Conservation (phyloP, 2,797 vertebrate genomes). For the Peromyscus melanophrys region DNA sequence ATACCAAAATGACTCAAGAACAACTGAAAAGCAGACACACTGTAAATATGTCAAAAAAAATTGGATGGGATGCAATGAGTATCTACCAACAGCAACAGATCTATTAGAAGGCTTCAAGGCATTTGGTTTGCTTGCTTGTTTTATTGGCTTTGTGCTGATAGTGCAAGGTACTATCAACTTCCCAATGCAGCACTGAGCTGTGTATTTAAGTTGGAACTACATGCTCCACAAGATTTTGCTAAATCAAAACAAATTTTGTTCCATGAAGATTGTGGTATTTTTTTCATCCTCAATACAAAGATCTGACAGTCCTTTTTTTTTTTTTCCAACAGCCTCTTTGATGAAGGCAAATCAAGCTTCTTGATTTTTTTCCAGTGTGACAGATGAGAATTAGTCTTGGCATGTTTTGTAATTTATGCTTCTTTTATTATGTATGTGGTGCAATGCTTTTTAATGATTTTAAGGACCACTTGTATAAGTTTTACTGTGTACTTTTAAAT, state of each 20-base stretch:
- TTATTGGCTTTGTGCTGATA: neutral
- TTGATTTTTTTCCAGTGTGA: neutral
- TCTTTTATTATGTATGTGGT: neutral
- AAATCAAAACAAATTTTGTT: neutral
- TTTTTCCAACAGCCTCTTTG: neutral
- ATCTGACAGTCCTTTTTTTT: neutral
- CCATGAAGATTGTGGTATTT: neutral
- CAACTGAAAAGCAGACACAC: neutral
- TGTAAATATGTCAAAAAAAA: neutral
- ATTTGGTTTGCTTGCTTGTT: neutral
- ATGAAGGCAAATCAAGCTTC: neutral
- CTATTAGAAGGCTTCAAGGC: neutral
- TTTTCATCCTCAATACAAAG: neutral
- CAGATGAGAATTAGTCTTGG: neutral
- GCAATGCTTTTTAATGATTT: neutral
- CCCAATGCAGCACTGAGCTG: neutral
- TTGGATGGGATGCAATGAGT: neutral
- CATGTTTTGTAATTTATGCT: neutral
- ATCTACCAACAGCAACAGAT: neutral
- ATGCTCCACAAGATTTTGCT: neutral
- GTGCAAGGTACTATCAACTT: neutral
- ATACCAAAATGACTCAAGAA: neutral
- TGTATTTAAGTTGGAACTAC: neutral
- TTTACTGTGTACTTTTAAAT: neutral
- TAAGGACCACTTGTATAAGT: neutral